Evolutionary conservation across 2,888 invertebrate genomes (phyloP).

Genomic region (Amblyjoppa proteus): DNA sequence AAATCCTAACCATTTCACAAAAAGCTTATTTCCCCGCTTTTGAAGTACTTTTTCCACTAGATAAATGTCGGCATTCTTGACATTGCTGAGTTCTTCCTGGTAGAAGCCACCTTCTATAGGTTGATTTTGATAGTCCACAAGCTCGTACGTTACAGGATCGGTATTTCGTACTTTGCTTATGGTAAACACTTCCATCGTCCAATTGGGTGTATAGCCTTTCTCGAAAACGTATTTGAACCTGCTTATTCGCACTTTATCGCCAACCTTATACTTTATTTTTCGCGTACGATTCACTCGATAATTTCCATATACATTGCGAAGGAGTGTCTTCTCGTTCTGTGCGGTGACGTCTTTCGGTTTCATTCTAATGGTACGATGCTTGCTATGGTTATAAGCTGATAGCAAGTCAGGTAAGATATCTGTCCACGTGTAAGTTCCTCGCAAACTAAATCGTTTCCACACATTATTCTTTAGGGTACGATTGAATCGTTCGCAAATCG

Average conservation of each 20-base stretch:
- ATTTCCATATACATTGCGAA: background rate
- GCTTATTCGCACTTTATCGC: slow-evolving; percentile 12
- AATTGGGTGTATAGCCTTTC: background rate
- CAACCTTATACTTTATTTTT: slow-evolving; percentile 14
- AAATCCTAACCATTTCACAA: no score
- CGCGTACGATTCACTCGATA: slow-evolving; percentile 20
- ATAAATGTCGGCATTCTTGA: no score
- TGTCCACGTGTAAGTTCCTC: slow-evolving; percentile 70
- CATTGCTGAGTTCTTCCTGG: no score
- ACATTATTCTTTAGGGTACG: slow-evolving; percentile 72
- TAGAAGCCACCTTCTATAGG: no score
- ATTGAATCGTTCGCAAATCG: slow-evolving; percentile 78
- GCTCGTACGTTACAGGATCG: no score
- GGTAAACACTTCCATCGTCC: background rate
- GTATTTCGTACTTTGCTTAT: slow-evolving; percentile 64
- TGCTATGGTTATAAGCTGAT: slow-evolving; percentile 64
- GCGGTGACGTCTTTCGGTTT: slow-evolving; percentile 12
- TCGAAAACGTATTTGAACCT: no score
- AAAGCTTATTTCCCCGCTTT: no score
- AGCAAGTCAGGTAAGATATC: slow-evolving; percentile 64
- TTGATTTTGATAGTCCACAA: no score
- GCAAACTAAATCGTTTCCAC: slow-evolving; percentile 71
- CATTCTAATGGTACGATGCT: slow-evolving; percentile 8
- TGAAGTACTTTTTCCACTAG: no score
- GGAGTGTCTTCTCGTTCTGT: background rate